Percentiles rank a stretch among this genome's conserved stretches.
Evolutionary conservation across 2,888 invertebrate species (phyloP).

Genomic region (Lithophane leautieri): DNA sequence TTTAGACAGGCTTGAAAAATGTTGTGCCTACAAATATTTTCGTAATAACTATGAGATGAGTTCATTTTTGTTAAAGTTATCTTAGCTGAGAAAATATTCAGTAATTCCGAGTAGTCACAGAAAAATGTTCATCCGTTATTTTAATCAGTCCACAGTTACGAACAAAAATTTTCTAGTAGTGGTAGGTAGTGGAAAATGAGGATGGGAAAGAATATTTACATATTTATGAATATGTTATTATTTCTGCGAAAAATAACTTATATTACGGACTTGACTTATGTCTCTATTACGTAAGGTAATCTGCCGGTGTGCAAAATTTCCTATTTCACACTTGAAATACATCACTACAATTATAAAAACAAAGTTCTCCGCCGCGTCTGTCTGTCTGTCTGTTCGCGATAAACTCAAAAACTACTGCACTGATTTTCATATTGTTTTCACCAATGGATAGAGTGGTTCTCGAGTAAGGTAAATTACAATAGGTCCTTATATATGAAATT

Average conservation of each 20-base stretch:
- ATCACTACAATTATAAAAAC: too few species aligned
- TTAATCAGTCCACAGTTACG: conserved; percentile 39
- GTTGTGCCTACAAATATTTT: not conserved
- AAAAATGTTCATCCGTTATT: conserved; percentile 34
- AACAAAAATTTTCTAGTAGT: conserved; percentile 22
- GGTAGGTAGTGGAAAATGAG: conserved; percentile 36
- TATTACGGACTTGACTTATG: not conserved
- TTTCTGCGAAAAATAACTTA: conserved; percentile 12
- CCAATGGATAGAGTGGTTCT: too few species aligned
- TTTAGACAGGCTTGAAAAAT: conserved; percentile 14
- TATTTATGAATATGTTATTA: conserved; percentile 53
- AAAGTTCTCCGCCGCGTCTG: too few species aligned
- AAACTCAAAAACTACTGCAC: too few species aligned
- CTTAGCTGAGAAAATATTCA: conserved; percentile 16
- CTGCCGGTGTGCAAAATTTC: conserved; percentile 13
- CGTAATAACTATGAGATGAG: not conserved
- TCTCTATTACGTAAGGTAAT: conserved; percentile 24
- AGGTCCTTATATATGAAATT: not conserved
- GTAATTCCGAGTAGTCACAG: conserved; percentile 7
- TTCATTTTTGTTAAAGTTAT: conserved; percentile 12
- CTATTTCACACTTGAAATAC: conserved; percentile 6
- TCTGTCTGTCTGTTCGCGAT: too few species aligned
- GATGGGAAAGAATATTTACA: conserved; percentile 35
- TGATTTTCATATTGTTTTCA: too few species aligned
- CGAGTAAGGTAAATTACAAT: too few species aligned